A percentile compares a stretch with the other conserved stretches of the same genome.
These are phyloP conservation scores for Timandra comae DNA, from an alignment of 2,888 invertebrate genomes.

Conservation along the genomic window DNA sequence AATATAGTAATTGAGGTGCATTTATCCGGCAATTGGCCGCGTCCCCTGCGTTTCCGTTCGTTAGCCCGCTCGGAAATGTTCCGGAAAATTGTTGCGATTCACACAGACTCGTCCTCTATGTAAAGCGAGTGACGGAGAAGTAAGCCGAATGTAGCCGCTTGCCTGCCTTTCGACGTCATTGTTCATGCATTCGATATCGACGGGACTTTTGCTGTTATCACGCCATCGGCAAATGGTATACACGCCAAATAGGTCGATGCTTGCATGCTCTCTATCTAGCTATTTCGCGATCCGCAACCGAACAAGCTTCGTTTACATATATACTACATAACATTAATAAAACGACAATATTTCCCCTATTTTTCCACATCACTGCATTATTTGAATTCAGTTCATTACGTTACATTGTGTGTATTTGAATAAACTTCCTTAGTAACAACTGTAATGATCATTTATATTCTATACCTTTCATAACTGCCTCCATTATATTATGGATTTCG, in stretches of 20 bases:
- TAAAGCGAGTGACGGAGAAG: conserved; percentile 39
- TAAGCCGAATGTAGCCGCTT: conserved; percentile 24
- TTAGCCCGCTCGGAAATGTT: conserved; percentile 66
- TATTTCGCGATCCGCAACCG: no score
- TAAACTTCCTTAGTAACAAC: no score
- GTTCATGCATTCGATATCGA: conserved; percentile 1
- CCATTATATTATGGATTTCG: no score
- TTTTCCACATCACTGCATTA: no score
- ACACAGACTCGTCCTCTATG: conserved; percentile 45
- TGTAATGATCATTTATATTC: no score
- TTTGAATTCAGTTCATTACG: no score
- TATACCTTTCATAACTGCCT: no score
- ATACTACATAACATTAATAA: conserved; percentile 1
- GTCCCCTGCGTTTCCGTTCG: conserved; percentile 70
- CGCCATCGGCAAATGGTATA: neutral
- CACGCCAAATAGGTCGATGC: conserved; percentile 3
- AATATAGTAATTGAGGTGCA: conserved; percentile 69
- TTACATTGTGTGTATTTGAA: neutral
- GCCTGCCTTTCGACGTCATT: conserved; percentile 10
- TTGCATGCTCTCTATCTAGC: neutral
- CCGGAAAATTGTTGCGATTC: conserved; percentile 68
- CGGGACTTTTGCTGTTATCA: conserved; percentile 1
- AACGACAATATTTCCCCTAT: conserved; percentile 1
- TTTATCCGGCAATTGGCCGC: conserved; percentile 69
- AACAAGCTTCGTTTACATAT: no score